Percentiles rank a stretch among this genome's conserved stretches.
Conservation (phyloP, 2,797 vertebrate genomes). For the Muscicapa striata region DNA sequence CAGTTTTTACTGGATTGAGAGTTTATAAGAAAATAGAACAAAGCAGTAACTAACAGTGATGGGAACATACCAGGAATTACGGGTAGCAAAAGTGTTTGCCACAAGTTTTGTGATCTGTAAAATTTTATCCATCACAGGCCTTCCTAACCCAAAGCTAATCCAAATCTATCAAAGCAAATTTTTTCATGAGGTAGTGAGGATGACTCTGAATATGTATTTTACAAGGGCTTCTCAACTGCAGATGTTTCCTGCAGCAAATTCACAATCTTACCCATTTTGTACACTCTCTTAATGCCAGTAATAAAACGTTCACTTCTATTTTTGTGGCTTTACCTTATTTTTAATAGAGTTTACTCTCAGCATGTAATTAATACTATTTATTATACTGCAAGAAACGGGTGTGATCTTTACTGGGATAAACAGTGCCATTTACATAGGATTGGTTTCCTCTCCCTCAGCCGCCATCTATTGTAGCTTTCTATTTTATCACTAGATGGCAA, state of each 20-base stretch:
- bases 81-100: neutral
- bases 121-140: neutral
- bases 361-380: neutral
- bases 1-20: neutral
- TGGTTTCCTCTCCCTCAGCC: neutral
- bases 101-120: neutral
- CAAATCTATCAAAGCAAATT: neutral
- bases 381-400: neutral
- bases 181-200: neutral
- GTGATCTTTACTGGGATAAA: neutral
- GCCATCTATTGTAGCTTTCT: neutral
- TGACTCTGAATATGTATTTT: neutral
- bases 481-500: constrained; percentile 58
- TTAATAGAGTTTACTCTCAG: neutral
- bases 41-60: neutral
- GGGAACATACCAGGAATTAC: neutral
- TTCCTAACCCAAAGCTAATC: neutral
- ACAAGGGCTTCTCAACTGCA: neutral
- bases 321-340: neutral
- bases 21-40: neutral
- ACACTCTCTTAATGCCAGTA: neutral
- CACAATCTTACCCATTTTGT: neutral
- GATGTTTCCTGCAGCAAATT: neutral
- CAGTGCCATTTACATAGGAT: neutral
- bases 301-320: neutral